Evolutionary conservation across 2,888 invertebrate species (phyloP).

Genomic region (Melanostoma mellinum): DNA sequence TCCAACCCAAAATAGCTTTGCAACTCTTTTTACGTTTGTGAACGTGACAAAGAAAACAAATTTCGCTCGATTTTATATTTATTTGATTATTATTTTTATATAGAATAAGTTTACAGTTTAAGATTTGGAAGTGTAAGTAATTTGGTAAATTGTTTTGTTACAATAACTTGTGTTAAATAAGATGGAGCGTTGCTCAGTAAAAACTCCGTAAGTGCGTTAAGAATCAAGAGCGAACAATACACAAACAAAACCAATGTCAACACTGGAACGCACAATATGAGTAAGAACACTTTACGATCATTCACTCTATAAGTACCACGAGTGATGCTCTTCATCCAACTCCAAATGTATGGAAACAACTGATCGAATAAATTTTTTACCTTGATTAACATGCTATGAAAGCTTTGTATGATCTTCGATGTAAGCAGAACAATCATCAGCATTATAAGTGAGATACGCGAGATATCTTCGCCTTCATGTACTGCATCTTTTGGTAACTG

Average conservation of each 20-base stretch:
- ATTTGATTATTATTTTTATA: too few relatives aligned
- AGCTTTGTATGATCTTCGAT: slow-evolving; percentile 13
- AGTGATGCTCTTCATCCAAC: slow-evolving; percentile 60
- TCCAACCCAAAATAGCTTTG: too few relatives aligned
- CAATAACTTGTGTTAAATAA: slow-evolving; percentile 29
- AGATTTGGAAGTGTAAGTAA: slow-evolving; percentile 2
- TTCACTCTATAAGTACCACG: slow-evolving; percentile 50
- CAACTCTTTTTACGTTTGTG: too few relatives aligned
- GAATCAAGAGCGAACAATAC: slow-evolving; percentile 53
- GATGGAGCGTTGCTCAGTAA: slow-evolving; percentile 36
- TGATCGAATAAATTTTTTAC: slow-evolving; percentile 56
- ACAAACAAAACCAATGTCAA: slow-evolving; percentile 50
- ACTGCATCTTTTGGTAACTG: not conserved
- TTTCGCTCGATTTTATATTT: too few relatives aligned
- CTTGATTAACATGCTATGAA: slow-evolving; percentile 46
- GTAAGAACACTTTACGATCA: slow-evolving; percentile 46
- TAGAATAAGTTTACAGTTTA: too few relatives aligned
- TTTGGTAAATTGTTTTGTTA: slow-evolving; percentile 26
- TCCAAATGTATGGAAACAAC: slow-evolving; percentile 60
- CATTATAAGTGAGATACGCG: slow-evolving; percentile 25
- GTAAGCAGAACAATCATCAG: slow-evolving; percentile 17
- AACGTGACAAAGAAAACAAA: too few relatives aligned
- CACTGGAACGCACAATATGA: slow-evolving; percentile 57
- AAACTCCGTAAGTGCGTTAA: slow-evolving; percentile 44
- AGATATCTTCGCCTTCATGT: slow-evolving; percentile 23